Base-by-base conservation (phyloP, 2,888 invertebrate species). In the Rotaria sp. region DNA sequence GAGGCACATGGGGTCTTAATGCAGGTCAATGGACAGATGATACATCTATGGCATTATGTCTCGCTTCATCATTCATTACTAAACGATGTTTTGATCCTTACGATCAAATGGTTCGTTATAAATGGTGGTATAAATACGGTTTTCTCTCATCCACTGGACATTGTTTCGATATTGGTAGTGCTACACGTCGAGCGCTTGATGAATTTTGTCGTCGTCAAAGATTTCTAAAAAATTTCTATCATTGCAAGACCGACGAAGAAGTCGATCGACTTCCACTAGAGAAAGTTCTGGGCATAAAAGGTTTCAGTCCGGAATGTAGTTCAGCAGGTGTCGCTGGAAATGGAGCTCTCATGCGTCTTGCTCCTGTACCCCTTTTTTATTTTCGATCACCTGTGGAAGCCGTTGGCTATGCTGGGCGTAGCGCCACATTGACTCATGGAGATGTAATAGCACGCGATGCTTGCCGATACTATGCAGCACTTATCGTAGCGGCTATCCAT, bases 21-120 rank as follows among this genome's bases (percentile, higher is more conserved):
- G 35, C 35, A 18, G 67, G 67, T 30, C 67, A 67, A 13, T 67
- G 67, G 67, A 67, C 67, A 35, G 67, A 67, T 35, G 67, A 67
- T 30, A 67, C 67, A 30, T 67, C 67, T 1, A 67, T 67, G 67
- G 67, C 67, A 0, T 21, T 67, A 35, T 67, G 67, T 35, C 30
- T 67, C 3, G 67, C 67, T 15, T 67, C 67, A 67, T 35, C 67
- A 5, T 15, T 67, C 0, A 18, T 67, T 5, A 67, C 35, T 3
- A 30, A 67, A 35, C 67, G 7, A 15, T 5, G 18, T 4, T 67
- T 35, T 35, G 30, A 67, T 35, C 30, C 67, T 18, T 67, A 67
- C 11, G 67, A 30, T 67, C 67, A 67, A 67, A 67, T 67, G 67
- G 67, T 67, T 67, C 67, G 67, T 15, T 67, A 67, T 35, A 67